phyloP scores from a whole-genome alignment of 2,888 invertebrate species.

The Allolobophora icterica region DNA sequence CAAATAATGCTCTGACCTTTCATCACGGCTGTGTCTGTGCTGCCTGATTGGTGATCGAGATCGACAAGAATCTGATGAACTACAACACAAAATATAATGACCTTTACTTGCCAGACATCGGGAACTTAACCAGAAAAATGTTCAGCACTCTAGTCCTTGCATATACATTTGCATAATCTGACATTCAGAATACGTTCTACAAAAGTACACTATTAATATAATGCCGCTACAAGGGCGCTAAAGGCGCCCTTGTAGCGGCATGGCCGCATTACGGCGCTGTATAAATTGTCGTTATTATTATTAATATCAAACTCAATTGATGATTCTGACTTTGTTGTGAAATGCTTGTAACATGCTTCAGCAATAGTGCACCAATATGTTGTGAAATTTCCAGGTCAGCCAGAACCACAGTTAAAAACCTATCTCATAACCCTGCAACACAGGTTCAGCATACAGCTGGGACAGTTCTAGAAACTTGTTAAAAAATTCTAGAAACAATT shows the following conservation, averaged over 20 bases:
- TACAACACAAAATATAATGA: background rate
- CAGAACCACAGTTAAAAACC: background rate
- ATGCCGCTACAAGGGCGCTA: too few relatives aligned
- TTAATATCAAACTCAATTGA: too few relatives aligned
- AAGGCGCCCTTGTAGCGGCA: too few relatives aligned
- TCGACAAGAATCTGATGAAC: slow-evolving; percentile 10
- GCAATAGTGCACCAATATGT: background rate
- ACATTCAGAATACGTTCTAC: background rate
- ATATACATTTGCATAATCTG: background rate
- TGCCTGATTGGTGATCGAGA: slow-evolving; percentile 10
- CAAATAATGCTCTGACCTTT: background rate
- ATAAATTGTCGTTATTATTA: too few relatives aligned
- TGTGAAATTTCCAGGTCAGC: background rate
- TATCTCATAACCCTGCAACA: too few relatives aligned
- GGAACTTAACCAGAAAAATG: background rate
- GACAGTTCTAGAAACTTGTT: too few relatives aligned
- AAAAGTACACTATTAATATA: background rate
- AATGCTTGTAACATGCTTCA: background rate
- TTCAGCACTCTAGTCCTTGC: background rate
- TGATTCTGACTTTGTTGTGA: background rate
- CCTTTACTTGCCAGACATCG: too few relatives aligned
- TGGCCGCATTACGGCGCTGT: too few relatives aligned
- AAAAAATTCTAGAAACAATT: too few relatives aligned
- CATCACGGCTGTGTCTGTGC: background rate
- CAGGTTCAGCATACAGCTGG: too few relatives aligned